phyloP scores from a whole-genome alignment of 2,888 invertebrate genomes.

The Lithosia quadra region DNA sequence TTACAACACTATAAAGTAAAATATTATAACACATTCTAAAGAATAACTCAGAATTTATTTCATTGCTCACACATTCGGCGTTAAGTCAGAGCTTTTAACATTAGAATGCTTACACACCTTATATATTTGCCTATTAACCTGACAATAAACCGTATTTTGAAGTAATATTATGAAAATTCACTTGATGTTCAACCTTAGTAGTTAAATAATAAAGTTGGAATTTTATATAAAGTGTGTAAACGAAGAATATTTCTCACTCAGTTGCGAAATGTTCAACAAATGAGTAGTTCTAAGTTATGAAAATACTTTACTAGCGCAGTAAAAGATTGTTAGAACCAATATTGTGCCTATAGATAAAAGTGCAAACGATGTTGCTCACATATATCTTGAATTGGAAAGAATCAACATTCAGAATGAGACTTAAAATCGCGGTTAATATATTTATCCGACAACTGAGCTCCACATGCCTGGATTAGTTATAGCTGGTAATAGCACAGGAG shows the following conservation, averaged over 20 bases:
- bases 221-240: slow-evolving; percentile 2
- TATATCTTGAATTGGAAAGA: background rate
- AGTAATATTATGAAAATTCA: background rate
- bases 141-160: slow-evolving; percentile 38
- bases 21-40: background rate
- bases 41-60: slow-evolving; percentile 15
- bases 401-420: background rate
- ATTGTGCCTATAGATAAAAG: background rate
- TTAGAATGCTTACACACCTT: slow-evolving; percentile 7
- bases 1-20: background rate
- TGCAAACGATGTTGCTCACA: background rate
- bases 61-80: slow-evolving; percentile 19
- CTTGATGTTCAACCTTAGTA: background rate
- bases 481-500: background rate
- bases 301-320: slow-evolving; percentile 12
- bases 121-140: slow-evolving; percentile 42
- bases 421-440: background rate
- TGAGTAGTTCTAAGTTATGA: slow-evolving; percentile 28
- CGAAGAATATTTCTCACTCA: slow-evolving; percentile 51
- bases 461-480: background rate
- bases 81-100: slow-evolving; percentile 23
- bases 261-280: slow-evolving; percentile 52
- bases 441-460: background rate
- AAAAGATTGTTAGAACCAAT: slow-evolving; percentile 3
- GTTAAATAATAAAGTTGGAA: background rate